Base-by-base conservation (phyloP, 2,797 vertebrate species). In the Ispidina lecontei region DNA sequence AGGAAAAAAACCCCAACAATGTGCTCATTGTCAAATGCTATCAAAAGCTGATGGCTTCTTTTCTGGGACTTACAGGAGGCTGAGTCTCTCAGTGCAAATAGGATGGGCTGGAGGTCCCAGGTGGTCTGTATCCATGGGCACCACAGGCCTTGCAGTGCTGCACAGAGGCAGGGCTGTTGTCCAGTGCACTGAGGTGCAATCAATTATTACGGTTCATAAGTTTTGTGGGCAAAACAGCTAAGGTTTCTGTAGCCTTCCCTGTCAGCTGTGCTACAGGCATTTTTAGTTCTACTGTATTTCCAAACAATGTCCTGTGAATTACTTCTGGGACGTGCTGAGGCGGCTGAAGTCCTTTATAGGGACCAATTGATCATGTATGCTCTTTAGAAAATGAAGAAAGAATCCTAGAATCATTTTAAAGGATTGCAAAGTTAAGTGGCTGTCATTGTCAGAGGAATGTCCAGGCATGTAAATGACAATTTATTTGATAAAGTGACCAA, bases 131-230 rank as follows among this genome's bases (percentile, higher is more conserved):
- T 25, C 69, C 62, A 22, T 0, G 13, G 37, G 51, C 44, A 70
- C 14, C 2, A 6, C 47, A 70, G 62, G 25, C 20, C 21, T 37
- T 0, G 0, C 60, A 47, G 74, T 49, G 15, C 13, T 1, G 5
- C 62, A 12, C 23, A 68, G 41, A 3, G 14, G 56, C 22, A 71
- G 67, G 81, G 56, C 21, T 68, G 33, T 12, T 51, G 47, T 20
- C 67, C 3, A 0, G 31, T 2, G 9, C 51, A 29, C 33, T 29
- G 37, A 74, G 43, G 10, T 39, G 21, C 2, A 1, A 74, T 55
- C 65, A 29, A 12, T 29, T 62, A 68, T 33, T 69, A 43, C 1
- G 15, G 29, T 43, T 29, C 43, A 49, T 33, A 58, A 77, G 37
- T 58, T 89, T 59, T 41, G 37, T 46, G 41, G 12, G 28, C 26